A percentile compares a stretch with the other conserved stretches of the same genome.
phyloP scores from a whole-genome alignment of 2,888 invertebrate genomes.

The Erebia aethiops region DNA sequence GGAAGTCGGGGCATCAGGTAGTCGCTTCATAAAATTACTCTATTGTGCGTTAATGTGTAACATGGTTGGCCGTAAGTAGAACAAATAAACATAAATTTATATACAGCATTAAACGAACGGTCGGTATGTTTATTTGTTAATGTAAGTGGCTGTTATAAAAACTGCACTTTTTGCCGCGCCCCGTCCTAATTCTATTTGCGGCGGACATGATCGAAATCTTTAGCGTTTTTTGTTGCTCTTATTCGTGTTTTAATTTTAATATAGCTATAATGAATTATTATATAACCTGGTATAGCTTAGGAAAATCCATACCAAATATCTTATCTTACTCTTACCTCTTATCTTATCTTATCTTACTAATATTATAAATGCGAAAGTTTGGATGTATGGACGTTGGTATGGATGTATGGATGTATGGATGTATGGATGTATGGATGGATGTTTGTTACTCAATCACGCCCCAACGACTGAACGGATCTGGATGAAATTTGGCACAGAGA shows the following conservation, averaged over 20 bases:
- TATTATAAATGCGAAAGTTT: too few species aligned
- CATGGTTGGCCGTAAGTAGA: not conserved
- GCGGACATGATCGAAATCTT: constrained; percentile 28
- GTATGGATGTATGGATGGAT: too few species aligned
- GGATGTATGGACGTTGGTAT: too few species aligned
- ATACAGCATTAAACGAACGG: constrained; percentile 9
- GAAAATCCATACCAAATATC: not conserved
- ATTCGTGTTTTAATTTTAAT: not conserved
- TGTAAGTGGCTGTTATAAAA: constrained; percentile 21
- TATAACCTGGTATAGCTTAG: not conserved
- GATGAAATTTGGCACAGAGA: too few species aligned
- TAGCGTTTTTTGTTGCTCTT: constrained; percentile 20
- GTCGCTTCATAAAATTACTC: not conserved
- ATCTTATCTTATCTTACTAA: too few species aligned
- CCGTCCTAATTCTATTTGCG: constrained; percentile 16
- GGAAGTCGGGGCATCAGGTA: too few species aligned
- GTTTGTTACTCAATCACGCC: too few species aligned
- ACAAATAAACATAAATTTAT: constrained; percentile 14
- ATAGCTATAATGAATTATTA: not conserved
- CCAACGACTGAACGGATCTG: too few species aligned
- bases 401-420: too few species aligned
- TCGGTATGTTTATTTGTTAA: constrained; percentile 19
- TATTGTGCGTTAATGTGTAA: not conserved
- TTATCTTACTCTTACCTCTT: too few species aligned
- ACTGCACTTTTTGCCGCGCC: constrained; percentile 13